Base-by-base conservation (phyloP, 2,797 vertebrate species). In the Chloroceryle inda region DNA sequence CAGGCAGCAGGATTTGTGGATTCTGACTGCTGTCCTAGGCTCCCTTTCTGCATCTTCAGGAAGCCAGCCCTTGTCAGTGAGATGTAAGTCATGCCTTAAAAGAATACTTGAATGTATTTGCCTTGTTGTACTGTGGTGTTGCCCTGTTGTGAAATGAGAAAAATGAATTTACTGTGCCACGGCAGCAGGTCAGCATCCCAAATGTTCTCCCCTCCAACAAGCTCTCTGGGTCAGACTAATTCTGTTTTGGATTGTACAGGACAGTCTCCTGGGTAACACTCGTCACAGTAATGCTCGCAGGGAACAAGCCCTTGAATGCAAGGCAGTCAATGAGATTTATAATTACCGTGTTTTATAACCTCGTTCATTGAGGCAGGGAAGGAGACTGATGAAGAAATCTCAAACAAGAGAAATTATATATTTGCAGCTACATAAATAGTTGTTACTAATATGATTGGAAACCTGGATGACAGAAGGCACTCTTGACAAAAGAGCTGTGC, bases 311-410 rank as follows among this genome's bases (percentile, higher is more conserved):
- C 95, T 91, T 94, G 88, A 91, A 96, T 37, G 72, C 90, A 77
- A 80, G 89, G 92, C 89, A 96, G 88, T 92, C 86, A 95, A 94
- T 83, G 88, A 94, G 94, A 94, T 83, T 96, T 95, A 78, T 94
- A 96, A 97, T 96, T 93, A 94, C 84, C 0, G 31, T 75, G 92
- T 89, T 94, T 96, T 92, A 90, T 92, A 96, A 95, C 72, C 79
- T 89, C 10, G 5, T 38, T 94, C 92, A 90, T 93, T 87, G 81
- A 91, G 92, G 77, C 93, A 89, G 76, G 89, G 59, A 87, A 94
- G 49, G 72, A 45, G 85, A 38, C 42, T 49, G 83, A 74, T 69
- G 63, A 91, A 74, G 91, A 64, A 68, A 74, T 38, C 67, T 91
- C 67, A 85, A 50, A 89, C 35, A 40, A 73, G 82, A 87, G 64